phyloP scores from a whole-genome alignment of 2,888 invertebrate genomes.

The Agrochola lychnidis region DNA sequence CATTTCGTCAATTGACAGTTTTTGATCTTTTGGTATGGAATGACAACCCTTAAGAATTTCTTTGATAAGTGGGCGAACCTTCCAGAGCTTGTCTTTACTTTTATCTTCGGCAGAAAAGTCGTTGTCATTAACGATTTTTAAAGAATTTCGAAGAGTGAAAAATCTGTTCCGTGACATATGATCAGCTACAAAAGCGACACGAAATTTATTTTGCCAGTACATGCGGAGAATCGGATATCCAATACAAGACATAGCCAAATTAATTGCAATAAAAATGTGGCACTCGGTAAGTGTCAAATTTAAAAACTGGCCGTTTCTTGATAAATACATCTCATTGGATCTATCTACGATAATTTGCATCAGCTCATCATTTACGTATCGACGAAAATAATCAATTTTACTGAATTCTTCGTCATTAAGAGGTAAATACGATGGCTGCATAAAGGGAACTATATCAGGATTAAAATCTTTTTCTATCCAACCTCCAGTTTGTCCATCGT shows the following conservation, averaged over 20 bases:
- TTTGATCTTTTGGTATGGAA: constrained; percentile 9
- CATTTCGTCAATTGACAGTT: constrained; percentile 9
- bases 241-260: constrained; percentile 3
- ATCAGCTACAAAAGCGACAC: constrained; percentile 11
- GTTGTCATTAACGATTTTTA: constrained; percentile 1
- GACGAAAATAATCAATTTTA: too few species aligned
- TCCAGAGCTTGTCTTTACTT: constrained; percentile 4
- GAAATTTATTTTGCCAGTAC: constrained; percentile 4
- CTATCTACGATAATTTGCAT: neutral
- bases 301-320: neutral
- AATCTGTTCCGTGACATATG: constrained; percentile 1
- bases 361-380: too few species aligned
- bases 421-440: neutral
- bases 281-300: neutral
- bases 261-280: neutral
- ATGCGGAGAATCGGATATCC: constrained; percentile 11
- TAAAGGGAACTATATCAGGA: neutral
- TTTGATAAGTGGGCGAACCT: constrained; percentile 9
- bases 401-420: neutral
- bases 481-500: constrained; percentile 5
- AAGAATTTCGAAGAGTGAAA: too few species aligned
- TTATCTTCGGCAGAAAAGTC: constrained; percentile 7
- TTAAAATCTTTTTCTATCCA: constrained; percentile 3
- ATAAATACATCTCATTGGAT: constrained; percentile 1
- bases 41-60: constrained; percentile 9